phyloP scores from a whole-genome alignment of 2,113 vertebrate species.

The Cyrtonyx montezumae region DNA sequence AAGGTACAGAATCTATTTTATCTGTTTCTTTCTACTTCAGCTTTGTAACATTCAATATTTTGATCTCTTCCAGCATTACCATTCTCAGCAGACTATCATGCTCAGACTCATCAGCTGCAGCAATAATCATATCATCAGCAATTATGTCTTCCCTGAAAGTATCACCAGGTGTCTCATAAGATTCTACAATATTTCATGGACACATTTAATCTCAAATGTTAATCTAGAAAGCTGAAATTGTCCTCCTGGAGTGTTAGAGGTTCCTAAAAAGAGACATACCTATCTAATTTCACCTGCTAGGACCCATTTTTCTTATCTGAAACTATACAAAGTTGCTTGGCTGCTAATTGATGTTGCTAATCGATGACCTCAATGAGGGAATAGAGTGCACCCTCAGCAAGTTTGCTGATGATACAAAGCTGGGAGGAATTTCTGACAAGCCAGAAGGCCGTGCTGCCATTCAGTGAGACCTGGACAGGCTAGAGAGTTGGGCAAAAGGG shows the following conservation, averaged over 20 bases:
- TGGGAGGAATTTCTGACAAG: no score
- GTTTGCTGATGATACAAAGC: no score
- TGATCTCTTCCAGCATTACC: neutral
- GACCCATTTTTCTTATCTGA: conserved; percentile 2
- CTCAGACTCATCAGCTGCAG: conserved; percentile 26
- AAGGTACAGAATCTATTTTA: neutral
- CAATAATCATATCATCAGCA: conserved; percentile 56
- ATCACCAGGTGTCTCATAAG: conserved; percentile 48
- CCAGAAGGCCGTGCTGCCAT: no score
- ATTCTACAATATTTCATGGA: conserved; percentile 56
- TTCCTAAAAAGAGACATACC: conserved; percentile 11
- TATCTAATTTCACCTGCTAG: conserved; percentile 18
- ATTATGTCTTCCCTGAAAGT: conserved; percentile 16
- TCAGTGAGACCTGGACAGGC: no score
- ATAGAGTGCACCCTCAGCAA: no score
- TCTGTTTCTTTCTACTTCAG: neutral
- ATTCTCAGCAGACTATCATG: neutral
- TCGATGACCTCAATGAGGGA: no score
- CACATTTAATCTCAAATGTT: conserved; percentile 55
- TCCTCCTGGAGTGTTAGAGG: neutral
- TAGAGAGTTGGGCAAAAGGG: no score
- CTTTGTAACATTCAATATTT: conserved; percentile 19
- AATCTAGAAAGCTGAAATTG: conserved; percentile 43
- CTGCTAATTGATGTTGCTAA: conserved; percentile 16
- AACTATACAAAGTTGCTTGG: conserved; percentile 1